These are phyloP conservation scores for Chromis chromis DNA, from an alignment of 2,797 vertebrate genomes.

Conservation along the genomic window DNA sequence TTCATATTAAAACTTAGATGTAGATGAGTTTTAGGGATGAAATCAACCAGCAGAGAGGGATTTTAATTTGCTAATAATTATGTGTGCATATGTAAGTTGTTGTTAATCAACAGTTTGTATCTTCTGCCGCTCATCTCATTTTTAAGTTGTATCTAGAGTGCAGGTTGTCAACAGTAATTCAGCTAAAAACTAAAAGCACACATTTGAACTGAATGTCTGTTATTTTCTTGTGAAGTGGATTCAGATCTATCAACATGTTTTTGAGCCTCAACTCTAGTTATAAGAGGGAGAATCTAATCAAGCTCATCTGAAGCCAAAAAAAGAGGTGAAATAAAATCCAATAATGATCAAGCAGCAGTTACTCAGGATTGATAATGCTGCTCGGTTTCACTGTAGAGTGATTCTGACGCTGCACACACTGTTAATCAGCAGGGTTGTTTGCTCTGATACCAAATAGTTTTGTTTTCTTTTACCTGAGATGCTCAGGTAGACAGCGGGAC, in stretches of 20 bases:
- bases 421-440: slow-evolving; percentile 7
- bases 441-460: not conserved
- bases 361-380: not conserved
- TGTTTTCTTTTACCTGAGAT: slow-evolving; percentile 87
- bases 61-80: slow-evolving; percentile 25
- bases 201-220: not conserved
- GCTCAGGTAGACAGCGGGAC: slow-evolving; percentile 85
- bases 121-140: slow-evolving; percentile 26
- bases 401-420: not conserved
- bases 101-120: slow-evolving; percentile 29
- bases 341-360: slow-evolving; percentile 9
- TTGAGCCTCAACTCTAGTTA: not conserved
- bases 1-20: too few relatives aligned
- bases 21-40: too few relatives aligned
- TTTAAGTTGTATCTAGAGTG: slow-evolving; percentile 33
- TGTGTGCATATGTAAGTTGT: slow-evolving; percentile 8
- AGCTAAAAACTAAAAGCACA: not conserved
- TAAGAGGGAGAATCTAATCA: slow-evolving; percentile 13
- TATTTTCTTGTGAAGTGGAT: slow-evolving; percentile 3
- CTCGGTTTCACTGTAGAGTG: not conserved
- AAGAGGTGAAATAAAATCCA: slow-evolving; percentile 20
- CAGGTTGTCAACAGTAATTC: slow-evolving; percentile 39
- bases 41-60: not conserved
- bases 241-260: not conserved
- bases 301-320: not conserved